Conservation (phyloP, 2,113 vertebrate genomes). For the Talpa occidentalis region DNA sequence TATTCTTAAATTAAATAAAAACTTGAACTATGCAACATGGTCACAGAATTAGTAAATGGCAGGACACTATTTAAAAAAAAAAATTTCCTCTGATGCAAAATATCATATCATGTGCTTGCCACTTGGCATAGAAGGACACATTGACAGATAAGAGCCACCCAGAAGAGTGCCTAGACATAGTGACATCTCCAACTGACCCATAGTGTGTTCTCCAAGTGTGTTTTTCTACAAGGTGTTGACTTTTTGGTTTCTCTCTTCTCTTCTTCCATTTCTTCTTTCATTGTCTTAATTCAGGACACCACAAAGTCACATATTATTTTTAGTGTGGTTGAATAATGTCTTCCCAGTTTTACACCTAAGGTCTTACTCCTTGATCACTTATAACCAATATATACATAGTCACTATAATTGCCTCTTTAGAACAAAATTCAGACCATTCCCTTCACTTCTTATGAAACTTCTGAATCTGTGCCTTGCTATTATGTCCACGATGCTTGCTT, state of each 20-base stretch:
- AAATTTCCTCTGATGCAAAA: not conserved
- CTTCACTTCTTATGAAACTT: not conserved
- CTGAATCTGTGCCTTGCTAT: not conserved
- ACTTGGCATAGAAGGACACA: not conserved
- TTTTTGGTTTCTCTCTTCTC: not conserved
- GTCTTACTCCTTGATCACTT: not conserved
- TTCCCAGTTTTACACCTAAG: not conserved
- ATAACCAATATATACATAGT: not conserved
- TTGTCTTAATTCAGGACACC: not conserved
- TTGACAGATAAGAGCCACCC: rapidly evolving
- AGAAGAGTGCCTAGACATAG: too few relatives aligned
- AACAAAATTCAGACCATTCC: not conserved
- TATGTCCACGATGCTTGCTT: not conserved
- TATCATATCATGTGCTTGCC: not conserved
- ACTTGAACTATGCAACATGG: not conserved
- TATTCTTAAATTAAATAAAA: too few relatives aligned
- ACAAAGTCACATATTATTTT: not conserved
- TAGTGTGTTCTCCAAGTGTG: not conserved
- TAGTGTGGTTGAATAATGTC: not conserved
- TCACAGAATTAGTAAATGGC: not conserved
- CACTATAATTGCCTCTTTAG: not conserved
- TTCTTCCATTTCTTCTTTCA: too few relatives aligned
- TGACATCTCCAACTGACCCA: not conserved
- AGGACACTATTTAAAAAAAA: not conserved
- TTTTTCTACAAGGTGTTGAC: not conserved